A percentile compares a stretch with the other conserved stretches of the same genome.
These are phyloP conservation scores for Rhizomys pruinosus DNA, from an alignment of 2,113 vertebrate genomes.

Conservation along the genomic window DNA sequence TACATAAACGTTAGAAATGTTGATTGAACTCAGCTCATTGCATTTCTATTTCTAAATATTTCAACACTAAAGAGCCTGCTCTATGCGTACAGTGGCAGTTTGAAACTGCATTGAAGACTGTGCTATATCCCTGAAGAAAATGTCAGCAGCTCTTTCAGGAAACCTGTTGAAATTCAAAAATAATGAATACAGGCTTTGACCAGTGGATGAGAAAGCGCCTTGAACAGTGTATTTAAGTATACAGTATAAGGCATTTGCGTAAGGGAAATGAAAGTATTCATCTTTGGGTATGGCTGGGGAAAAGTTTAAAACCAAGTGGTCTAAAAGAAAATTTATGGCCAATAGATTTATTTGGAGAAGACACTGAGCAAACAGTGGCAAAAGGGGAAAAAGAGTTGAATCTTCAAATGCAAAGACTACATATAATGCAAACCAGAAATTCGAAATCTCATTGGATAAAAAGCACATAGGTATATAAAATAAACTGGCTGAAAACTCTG, in stretches of 20 bases:
- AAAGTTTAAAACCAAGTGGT: neutral
- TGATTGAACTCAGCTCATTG: constrained; percentile 64
- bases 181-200: constrained; percentile 45
- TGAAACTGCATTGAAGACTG: constrained; percentile 33
- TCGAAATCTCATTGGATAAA: constrained; percentile 36
- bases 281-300: neutral
- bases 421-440: neutral
- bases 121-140: constrained; percentile 37
- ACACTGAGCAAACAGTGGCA: neutral
- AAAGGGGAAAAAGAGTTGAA: constrained; percentile 21
- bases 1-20: constrained; percentile 56
- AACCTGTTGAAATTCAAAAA: constrained; percentile 67
- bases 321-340: constrained; percentile 25
- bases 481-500: neutral
- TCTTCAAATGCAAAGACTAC: neutral
- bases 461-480: neutral
- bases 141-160: constrained; percentile 41
- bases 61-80: constrained; percentile 25
- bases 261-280: constrained; percentile 47
- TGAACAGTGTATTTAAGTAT: constrained; percentile 5
- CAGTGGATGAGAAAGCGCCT: constrained; percentile 46
- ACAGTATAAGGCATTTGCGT: constrained; percentile 44
- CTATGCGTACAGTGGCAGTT: neutral
- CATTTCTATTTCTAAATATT: constrained; percentile 65
- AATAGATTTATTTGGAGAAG: constrained; percentile 16